Conservation (phyloP, 2,797 vertebrate species). For the Diplodus puntazzo region DNA sequence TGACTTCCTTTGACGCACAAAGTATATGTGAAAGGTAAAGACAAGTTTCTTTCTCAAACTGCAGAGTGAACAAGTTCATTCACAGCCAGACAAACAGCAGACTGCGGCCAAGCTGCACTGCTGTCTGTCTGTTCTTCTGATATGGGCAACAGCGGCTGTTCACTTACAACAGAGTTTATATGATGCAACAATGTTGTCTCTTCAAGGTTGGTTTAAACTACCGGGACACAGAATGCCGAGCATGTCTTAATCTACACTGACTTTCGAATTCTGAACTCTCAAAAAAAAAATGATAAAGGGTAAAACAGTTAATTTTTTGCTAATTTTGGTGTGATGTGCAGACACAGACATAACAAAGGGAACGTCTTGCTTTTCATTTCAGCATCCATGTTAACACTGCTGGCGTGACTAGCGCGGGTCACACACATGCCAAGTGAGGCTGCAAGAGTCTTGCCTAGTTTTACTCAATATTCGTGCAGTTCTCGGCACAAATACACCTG, state of each 20-base stretch:
- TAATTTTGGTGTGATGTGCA: neutral
- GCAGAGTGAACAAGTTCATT: neutral
- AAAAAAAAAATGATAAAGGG: neutral
- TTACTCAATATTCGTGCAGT: too few relatives aligned
- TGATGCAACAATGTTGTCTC: neutral
- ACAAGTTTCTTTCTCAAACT: neutral
- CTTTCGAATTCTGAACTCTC: neutral
- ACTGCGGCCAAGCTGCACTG: neutral
- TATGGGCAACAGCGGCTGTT: neutral
- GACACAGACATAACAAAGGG: neutral
- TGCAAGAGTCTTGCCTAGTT: too few relatives aligned
- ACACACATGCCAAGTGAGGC: too few relatives aligned
- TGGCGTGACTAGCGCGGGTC: too few relatives aligned
- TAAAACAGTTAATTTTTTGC: neutral
- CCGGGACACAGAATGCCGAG: neutral
- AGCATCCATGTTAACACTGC: too few relatives aligned
- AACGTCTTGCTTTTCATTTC: too few relatives aligned
- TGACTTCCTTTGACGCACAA: neutral
- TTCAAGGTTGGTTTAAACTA: neutral
- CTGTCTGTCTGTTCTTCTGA: neutral
- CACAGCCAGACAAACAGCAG: constrained; percentile 1
- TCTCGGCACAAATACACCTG: too few relatives aligned
- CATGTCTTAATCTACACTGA: too few relatives aligned
- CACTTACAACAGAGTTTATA: neutral
- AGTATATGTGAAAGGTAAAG: neutral